Percentiles rank a stretch among this genome's conserved stretches.
Conservation (phyloP, 2,888 invertebrate species). For the Laothoe populi region DNA sequence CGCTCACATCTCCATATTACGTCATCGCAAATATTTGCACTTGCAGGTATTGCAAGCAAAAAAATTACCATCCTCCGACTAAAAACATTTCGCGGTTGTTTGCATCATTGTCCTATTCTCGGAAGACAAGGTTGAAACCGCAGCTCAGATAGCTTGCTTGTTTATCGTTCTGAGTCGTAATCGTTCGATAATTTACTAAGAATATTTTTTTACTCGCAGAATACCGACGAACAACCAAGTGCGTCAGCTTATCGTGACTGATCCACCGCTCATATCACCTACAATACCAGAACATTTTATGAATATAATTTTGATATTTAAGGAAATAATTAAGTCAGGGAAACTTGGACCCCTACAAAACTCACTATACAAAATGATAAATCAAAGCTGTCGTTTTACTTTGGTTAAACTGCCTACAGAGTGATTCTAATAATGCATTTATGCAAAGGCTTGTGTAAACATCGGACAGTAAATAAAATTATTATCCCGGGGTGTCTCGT, state of each 20-base stretch:
- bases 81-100: conserved; percentile 8
- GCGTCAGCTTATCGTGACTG: too few relatives aligned
- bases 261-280: too few relatives aligned
- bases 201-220: too few relatives aligned
- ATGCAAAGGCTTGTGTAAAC: not conserved
- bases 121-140: not conserved
- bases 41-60: conserved; percentile 9
- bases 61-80: conserved; percentile 13
- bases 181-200: not conserved
- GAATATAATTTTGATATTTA: too few relatives aligned
- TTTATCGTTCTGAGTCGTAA: not conserved
- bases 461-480: not conserved
- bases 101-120: conserved; percentile 12
- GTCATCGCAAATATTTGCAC: not conserved
- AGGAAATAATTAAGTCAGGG: too few relatives aligned
- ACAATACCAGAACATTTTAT: too few relatives aligned
- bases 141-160: not conserved
- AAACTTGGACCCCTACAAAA: too few relatives aligned
- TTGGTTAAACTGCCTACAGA: too few relatives aligned
- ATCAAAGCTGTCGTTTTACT: too few relatives aligned
- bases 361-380: too few relatives aligned
- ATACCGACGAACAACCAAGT: too few relatives aligned
- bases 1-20: not conserved
- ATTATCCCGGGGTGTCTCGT: conserved; percentile 3
- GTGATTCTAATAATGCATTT: too few relatives aligned